Percentiles rank a stretch among this genome's conserved stretches.
Conservation (phyloP, 2,113 vertebrate species). For the Bufo gargarizans region DNA sequence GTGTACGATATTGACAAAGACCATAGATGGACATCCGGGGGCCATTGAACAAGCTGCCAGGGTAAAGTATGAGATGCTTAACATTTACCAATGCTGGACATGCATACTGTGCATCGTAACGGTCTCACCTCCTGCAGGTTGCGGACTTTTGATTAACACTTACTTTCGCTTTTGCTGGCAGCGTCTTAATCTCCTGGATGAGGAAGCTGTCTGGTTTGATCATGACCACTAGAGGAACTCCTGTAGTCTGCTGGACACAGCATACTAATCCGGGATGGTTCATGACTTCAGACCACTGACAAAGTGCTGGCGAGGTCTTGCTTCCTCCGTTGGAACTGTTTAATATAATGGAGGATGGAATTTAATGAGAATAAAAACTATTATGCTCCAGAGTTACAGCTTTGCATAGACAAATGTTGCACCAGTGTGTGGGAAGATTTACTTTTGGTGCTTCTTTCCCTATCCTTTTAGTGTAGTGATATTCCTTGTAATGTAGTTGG, state of each 20-base stretch:
- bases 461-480: too few species aligned
- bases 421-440: not conserved
- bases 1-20: too few species aligned
- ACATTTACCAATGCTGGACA: too few species aligned
- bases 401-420: not conserved
- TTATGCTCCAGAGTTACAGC: not conserved
- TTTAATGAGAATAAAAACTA: too few species aligned
- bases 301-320: slow-evolving; percentile 93
- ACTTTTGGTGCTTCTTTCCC: too few species aligned
- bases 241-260: slow-evolving; percentile 97
- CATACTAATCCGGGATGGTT: slow-evolving; percentile 97
- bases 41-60: too few species aligned
- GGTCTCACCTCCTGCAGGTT: not conserved
- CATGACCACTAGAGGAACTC: slow-evolving; percentile 95
- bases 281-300: slow-evolving; percentile 99
- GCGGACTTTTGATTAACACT: not conserved
- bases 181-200: slow-evolving; percentile 97
- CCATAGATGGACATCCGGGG: too few species aligned
- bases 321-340: slow-evolving; percentile 91
- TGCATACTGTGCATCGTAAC: not conserved
- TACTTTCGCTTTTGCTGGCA: slow-evolving; percentile 99
- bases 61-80: too few species aligned
- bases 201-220: slow-evolving; percentile 97
- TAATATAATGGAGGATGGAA: not conserved
- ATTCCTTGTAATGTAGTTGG: too few species aligned